Percentiles rank a stretch among this genome's conserved stretches.
Conservation (phyloP, 2,113 vertebrate genomes). For the Pristiophorus japonicus region DNA sequence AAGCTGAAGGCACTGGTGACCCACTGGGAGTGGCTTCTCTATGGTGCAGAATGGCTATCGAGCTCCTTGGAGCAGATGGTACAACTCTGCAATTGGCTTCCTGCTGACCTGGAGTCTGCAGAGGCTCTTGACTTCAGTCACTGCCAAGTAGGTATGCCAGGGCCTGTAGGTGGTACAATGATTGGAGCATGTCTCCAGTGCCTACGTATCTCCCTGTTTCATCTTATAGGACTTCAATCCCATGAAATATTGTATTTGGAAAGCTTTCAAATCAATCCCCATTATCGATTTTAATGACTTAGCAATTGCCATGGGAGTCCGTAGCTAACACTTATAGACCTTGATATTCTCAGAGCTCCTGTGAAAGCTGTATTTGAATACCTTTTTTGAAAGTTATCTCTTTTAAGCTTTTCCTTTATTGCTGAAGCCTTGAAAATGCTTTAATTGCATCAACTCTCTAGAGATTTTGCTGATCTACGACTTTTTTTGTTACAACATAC, state of each 20-base stretch:
- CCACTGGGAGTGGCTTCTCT: background rate
- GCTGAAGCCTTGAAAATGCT: background rate
- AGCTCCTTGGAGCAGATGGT: background rate
- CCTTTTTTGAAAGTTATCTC: background rate
- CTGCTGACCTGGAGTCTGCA: background rate
- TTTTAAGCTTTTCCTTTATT: background rate
- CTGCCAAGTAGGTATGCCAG: background rate
- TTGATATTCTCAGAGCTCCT: background rate
- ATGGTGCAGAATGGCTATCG: background rate
- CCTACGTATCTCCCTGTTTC: background rate
- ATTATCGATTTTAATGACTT: background rate
- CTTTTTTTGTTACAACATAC: background rate
- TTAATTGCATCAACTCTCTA: background rate
- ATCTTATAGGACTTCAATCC: background rate
- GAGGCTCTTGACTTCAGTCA: background rate
- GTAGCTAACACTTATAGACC: background rate
- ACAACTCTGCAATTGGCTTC: background rate
- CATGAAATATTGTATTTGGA: background rate
- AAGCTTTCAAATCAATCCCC: slow-evolving; percentile 9
- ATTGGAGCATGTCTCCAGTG: background rate
- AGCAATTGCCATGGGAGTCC: background rate
- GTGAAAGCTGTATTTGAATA: background rate
- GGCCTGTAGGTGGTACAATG: background rate
- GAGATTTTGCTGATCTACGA: background rate
- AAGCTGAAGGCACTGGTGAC: background rate